Conservation (phyloP, 1,140 invertebrate genomes). For the Drosophila suzukii region DNA sequence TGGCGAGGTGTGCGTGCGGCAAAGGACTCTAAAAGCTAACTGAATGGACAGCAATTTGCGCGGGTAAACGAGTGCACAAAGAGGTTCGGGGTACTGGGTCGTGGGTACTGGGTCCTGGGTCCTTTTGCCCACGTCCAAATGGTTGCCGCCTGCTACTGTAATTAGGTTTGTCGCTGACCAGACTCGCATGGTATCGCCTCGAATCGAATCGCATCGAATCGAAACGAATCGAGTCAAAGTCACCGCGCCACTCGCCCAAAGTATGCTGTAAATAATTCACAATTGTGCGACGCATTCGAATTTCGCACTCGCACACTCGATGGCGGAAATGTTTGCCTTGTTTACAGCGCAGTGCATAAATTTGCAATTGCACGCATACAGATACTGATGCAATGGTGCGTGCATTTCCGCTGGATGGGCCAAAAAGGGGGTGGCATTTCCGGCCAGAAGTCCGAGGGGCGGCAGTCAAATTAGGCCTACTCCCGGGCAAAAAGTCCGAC, state of each 20-base stretch:
- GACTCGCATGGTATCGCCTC: constrained; percentile 31
- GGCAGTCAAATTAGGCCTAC: constrained; percentile 46
- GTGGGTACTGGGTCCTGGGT: not conserved
- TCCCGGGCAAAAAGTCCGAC: constrained; percentile 59
- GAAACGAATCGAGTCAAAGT: constrained; percentile 31
- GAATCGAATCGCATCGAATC: constrained; percentile 5
- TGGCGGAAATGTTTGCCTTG: constrained; percentile 76
- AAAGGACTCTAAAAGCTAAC: constrained; percentile 57
- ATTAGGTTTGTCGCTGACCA: constrained; percentile 74
- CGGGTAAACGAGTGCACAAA: constrained; percentile 77
- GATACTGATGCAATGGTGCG: constrained; percentile 47
- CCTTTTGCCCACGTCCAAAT: not conserved
- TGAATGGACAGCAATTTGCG: constrained; percentile 78
- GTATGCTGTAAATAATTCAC: constrained; percentile 79
- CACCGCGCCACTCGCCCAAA: constrained; percentile 44
- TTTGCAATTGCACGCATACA: constrained; percentile 71
- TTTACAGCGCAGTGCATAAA: constrained; percentile 81
- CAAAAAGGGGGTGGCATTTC: not conserved
- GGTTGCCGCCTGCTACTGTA: constrained; percentile 60
- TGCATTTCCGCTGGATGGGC: constrained; percentile 39
- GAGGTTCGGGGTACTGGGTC: not conserved
- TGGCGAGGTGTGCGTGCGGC: constrained; percentile 23
- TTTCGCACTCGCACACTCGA: constrained; percentile 35
- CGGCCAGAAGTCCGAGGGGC: not conserved
- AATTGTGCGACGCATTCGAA: constrained; percentile 62